Base-by-base conservation (phyloP, 2,888 invertebrate genomes). In the Lumbricus terrestris region DNA sequence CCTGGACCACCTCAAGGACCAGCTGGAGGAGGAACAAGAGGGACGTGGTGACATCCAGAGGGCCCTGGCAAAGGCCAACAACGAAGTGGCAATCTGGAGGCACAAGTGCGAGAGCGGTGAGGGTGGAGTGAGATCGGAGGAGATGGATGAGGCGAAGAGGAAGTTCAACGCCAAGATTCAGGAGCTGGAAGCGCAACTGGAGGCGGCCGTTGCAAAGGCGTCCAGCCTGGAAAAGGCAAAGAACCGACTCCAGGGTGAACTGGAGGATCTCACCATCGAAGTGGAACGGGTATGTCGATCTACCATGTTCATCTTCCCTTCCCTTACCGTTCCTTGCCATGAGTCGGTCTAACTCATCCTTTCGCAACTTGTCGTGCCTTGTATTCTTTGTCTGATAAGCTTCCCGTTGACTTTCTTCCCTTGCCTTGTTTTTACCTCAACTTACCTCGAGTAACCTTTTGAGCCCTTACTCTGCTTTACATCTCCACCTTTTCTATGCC, bases 21-120 rank as follows among this genome's bases (percentile, higher is more conserved):
- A 99, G 96, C 97, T 99, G 93, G 99, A 99, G 95, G 99, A 99
- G 95, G 99, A 99, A 96, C 98, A 98, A 93, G 99, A 99, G 96
- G 98, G 97, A 96, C 99, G 99, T 96, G 98, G 98, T 95, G 99
- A 99, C 95, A 96, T 99, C 94, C 98, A 99, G 96, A 97, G 99
- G 95, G 99, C 99, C 96, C 97, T 99, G 95, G 98, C 98, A 97
- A 99, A 99, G 96, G 97, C 98, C 94, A 98, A 99, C 95, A 97
- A 97, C 94, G 99, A 99, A 95, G 96, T 98, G 93, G 98, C 99
- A 96, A 96, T 98, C 93, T 99, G 99, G 99, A 97, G 99, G 94
- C 97, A 98, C 96, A 99, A 99, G 96, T 99, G 98, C 97, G 99
- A 99, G 96, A 97, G 97, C 94, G 99, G 94, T 91, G 95, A 94